Conservation (phyloP, 2,113 vertebrate species). For the Glaucomys volans region DNA sequence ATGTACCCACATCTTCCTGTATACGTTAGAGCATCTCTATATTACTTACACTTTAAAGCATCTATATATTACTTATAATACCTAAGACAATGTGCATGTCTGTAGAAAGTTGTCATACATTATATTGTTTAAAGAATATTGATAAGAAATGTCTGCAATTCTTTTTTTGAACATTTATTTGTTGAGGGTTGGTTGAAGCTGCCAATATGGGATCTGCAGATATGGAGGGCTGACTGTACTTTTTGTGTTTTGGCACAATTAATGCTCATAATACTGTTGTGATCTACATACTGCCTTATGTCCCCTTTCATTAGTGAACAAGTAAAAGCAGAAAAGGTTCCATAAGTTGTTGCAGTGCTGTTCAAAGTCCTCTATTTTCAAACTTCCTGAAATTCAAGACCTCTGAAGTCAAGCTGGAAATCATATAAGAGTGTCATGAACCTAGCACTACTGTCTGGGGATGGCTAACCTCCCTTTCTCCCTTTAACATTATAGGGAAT, state of each 20-base stretch:
- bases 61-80: background rate
- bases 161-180: too few relatives aligned
- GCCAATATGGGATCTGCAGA: too few relatives aligned
- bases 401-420: background rate
- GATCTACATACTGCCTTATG: background rate
- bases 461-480: background rate
- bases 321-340: conserved; percentile 3
- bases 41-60: background rate
- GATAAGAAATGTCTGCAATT: background rate
- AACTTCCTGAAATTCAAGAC: background rate
- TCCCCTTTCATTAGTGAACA: background rate
- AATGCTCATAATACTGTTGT: background rate
- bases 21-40: background rate
- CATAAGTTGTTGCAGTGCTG: background rate
- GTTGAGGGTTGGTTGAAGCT: background rate
- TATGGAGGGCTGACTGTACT: background rate
- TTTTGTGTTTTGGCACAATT: background rate
- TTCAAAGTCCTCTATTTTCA: background rate
- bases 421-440: background rate
- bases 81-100: background rate
- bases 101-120: background rate
- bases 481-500: background rate
- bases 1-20: background rate
- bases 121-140: background rate
- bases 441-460: background rate